Conservation (phyloP, 2,797 vertebrate genomes). For the Chelonia mydas region DNA sequence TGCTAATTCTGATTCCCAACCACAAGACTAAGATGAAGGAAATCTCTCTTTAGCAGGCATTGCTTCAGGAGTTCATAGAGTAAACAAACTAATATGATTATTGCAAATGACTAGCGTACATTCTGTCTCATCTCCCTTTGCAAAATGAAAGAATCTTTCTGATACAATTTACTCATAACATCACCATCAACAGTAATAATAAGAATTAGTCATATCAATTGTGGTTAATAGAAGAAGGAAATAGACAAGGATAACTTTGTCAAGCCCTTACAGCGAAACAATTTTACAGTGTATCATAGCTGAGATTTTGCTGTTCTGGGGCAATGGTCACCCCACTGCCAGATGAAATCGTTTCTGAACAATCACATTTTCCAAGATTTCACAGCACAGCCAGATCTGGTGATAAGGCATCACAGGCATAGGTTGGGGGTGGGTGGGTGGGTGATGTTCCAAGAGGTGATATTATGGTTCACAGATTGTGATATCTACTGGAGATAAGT, state of each 20-base stretch:
- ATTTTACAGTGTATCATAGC: not conserved
- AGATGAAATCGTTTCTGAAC: not conserved
- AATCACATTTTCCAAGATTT: not conserved
- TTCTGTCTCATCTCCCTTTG: not conserved
- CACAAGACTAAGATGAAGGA: not conserved
- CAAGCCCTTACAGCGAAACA: not conserved
- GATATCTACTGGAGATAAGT: not conserved
- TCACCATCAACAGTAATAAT: slow-evolving; percentile 23
- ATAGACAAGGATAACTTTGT: slow-evolving; percentile 24
- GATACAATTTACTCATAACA: slow-evolving; percentile 36
- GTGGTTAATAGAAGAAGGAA: slow-evolving; percentile 14
- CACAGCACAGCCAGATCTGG: not conserved
- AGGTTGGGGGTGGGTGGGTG: not conserved
- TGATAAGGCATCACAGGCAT: not conserved
- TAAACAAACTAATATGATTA: slow-evolving; percentile 68
- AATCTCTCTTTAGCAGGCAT: slow-evolving; percentile 32
- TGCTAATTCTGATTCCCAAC: slow-evolving; percentile 39
- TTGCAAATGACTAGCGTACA: slow-evolving; percentile 38
- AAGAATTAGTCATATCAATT: not conserved
- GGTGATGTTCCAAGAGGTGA: not conserved
- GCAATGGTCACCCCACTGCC: not conserved
- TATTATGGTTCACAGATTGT: not conserved
- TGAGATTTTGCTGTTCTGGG: not conserved
- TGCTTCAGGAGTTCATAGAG: slow-evolving; percentile 56
- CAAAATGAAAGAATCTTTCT: slow-evolving; percentile 55